A percentile compares a stretch with the other conserved stretches of the same genome.
Evolutionary conservation across 2,113 vertebrate species (phyloP).

Genomic region (Microcebus ravelobensis): DNA sequence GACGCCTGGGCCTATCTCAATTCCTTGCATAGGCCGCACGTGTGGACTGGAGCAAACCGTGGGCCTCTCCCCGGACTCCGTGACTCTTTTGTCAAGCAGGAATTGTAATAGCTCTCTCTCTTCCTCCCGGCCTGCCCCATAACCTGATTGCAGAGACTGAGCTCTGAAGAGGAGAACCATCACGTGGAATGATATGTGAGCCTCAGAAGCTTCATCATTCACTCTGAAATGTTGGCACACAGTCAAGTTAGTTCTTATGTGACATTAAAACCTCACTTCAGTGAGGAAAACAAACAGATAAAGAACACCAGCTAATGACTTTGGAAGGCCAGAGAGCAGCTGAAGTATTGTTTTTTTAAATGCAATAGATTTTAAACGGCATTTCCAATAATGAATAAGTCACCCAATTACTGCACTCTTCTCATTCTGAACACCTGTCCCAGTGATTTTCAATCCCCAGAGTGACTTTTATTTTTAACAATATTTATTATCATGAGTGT

Average conservation of each 20-base stretch:
- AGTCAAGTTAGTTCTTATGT: conserved; percentile 54
- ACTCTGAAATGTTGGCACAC: neutral
- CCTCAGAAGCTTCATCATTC: conserved; percentile 62
- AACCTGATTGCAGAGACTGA: neutral
- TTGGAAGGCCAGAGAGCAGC: conserved; percentile 68
- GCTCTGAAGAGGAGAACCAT: neutral
- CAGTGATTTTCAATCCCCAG: conserved; percentile 66
- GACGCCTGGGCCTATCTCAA: neutral
- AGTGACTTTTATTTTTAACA: conserved; percentile 80
- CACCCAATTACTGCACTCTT: conserved; percentile 78
- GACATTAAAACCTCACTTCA: conserved; percentile 65
- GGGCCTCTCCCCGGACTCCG: neutral
- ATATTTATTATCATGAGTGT: conserved; percentile 80
- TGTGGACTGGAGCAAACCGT: neutral
- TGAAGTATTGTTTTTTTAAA: conserved; percentile 78
- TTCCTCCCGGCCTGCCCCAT: neutral
- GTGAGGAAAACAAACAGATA: conserved; percentile 68
- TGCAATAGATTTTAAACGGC: conserved; percentile 82
- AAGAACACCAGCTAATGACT: conserved; percentile 64
- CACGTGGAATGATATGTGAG: neutral
- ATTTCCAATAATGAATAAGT: conserved; percentile 84
- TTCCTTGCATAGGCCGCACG: neutral
- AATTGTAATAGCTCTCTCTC: neutral
- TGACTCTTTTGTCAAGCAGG: neutral
- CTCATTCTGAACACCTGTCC: conserved; percentile 80